Evolutionary conservation across 1,140 invertebrate genomes (phyloP).

Genomic region (Phenacoccus solenopsis): DNA sequence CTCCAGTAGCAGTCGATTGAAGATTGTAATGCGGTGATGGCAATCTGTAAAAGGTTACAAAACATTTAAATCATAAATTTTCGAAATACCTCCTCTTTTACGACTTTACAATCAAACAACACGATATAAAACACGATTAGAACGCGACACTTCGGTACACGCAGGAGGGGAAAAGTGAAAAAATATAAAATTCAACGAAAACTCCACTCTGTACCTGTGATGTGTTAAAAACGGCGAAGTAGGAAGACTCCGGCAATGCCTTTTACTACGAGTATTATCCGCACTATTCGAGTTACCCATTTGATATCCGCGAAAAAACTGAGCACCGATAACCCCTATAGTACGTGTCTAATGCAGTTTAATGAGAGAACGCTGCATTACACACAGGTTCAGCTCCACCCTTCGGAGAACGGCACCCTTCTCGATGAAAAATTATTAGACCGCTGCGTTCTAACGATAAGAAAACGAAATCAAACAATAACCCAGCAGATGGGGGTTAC

Average conservation of each 20-base stretch:
- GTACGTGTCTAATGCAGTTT: neutral
- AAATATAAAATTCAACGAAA: neutral
- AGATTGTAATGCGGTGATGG: slow-evolving; percentile 42
- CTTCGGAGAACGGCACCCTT: neutral
- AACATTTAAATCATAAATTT: no score
- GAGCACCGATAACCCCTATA: neutral
- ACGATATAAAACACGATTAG: no score
- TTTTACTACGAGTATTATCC: neutral
- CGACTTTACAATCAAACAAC: no score
- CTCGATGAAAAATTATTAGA: neutral
- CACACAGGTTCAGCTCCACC: neutral
- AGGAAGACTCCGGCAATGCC: neutral
- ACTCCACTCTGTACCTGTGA: neutral
- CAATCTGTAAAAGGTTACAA: slow-evolving; percentile 46
- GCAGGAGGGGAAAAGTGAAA: no score
- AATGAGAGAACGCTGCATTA: slow-evolving; percentile 4
- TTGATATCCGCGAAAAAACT: neutral
- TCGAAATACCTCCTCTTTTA: no score
- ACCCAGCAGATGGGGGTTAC: neutral
- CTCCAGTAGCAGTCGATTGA: neutral
- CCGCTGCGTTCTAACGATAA: slow-evolving; percentile 1
- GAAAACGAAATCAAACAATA: slow-evolving; percentile 13
- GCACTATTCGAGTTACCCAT: slow-evolving; percentile 8
- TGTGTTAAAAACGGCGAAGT: neutral
- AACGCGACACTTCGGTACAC: no score